These are phyloP conservation scores for Nymphalis c-album DNA, from an alignment of 2,888 invertebrate species.

Conservation along the genomic window DNA sequence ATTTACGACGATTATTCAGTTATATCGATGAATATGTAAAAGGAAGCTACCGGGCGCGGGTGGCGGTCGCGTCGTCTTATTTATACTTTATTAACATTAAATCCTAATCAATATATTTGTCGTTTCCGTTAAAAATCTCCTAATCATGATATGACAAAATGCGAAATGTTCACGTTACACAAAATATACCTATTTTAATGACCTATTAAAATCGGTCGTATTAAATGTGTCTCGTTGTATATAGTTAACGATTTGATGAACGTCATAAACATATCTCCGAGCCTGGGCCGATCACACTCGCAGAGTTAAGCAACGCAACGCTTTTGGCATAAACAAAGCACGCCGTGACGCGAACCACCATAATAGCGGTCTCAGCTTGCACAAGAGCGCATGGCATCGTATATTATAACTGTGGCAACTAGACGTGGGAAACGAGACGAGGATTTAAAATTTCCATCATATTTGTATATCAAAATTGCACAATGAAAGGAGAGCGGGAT, in stretches of 20 bases:
- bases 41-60: conserved; percentile 16
- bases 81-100: too few relatives aligned
- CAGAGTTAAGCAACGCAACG: conserved; percentile 42
- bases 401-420: conserved; percentile 64
- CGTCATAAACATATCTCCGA: conserved; percentile 15
- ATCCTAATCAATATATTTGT: too few relatives aligned
- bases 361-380: conserved; percentile 50
- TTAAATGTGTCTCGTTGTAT: not conserved
- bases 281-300: conserved; percentile 18
- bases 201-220: not conserved
- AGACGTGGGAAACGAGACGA: conserved; percentile 65
- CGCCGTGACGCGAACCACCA: conserved; percentile 57
- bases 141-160: too few relatives aligned
- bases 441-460: conserved; percentile 71
- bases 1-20: conserved; percentile 36
- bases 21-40: conserved; percentile 33
- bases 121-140: too few relatives aligned
- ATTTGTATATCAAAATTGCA: conserved; percentile 68
- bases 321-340: conserved; percentile 45
- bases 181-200: too few relatives aligned
- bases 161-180: too few relatives aligned
- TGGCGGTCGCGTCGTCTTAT: not conserved
- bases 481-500: conserved; percentile 48
- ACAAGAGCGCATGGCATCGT: conserved; percentile 58
- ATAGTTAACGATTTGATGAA: conserved; percentile 5